phyloP scores from a whole-genome alignment of 2,888 invertebrate species.

The Troglohyphantes excavatus region DNA sequence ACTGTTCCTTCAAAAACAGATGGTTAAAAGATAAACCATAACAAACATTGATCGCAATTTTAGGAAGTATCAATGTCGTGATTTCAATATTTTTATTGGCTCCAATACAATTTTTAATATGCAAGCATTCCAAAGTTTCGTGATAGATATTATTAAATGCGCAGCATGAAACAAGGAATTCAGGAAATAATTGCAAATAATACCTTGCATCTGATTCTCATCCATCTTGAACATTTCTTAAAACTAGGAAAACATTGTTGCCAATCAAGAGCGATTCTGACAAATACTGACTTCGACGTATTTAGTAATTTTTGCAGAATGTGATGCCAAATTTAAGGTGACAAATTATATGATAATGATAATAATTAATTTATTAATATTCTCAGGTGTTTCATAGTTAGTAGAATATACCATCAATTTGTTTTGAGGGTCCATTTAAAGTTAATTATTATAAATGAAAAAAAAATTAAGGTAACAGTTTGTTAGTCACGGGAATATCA shows the following conservation, averaged over 20 bases:
- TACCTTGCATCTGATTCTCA: slow-evolving; percentile 74
- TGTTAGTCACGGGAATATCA: too few species aligned
- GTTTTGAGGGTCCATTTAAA: too few species aligned
- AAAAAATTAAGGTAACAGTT: too few species aligned
- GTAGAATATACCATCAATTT: too few species aligned
- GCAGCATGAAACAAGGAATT: background rate
- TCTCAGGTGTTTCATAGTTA: too few species aligned
- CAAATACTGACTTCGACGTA: background rate
- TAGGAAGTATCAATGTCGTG: background rate
- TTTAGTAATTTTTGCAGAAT: too few species aligned
- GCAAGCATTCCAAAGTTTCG: background rate
- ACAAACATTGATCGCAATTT: background rate
- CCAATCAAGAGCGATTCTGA: slow-evolving; percentile 29
- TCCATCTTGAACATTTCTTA: slow-evolving; percentile 73
- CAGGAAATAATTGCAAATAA: slow-evolving; percentile 32
- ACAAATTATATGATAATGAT: background rate
- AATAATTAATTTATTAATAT: background rate
- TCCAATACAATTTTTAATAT: background rate
- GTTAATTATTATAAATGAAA: too few species aligned
- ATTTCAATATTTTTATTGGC: background rate
- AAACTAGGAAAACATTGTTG: slow-evolving; percentile 30
- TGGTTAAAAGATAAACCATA: background rate
- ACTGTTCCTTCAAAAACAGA: background rate
- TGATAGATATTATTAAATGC: background rate
- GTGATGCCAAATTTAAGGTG: background rate